Base-by-base conservation (phyloP, 2,113 vertebrate species). In the Redunca redunca region DNA sequence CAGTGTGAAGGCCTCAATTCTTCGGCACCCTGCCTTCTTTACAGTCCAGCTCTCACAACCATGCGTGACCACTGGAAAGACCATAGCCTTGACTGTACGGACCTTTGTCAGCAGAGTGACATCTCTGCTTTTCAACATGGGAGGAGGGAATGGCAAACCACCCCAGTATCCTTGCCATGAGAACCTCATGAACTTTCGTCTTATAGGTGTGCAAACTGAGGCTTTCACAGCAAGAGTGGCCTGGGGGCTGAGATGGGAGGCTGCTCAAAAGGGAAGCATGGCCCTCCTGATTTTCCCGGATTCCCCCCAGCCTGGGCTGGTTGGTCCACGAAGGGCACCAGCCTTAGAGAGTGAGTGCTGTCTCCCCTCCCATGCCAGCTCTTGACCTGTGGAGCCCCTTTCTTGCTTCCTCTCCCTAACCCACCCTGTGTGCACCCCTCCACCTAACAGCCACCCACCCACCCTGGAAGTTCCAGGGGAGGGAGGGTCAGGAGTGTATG, bases 251-350 rank as follows among this genome's bases (percentile, higher is more conserved):
- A 10, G 52, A 3, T 13, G 36, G 14, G 57, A 60, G 36, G n/a
- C 40, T 86, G 78, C n/a, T 30, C 11, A 1, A 64, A 16, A 8
- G 60, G 40, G 40, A 30, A 17, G 2, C 16, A 2, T 0, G 7
- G 11, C 33, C 55, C 43, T 6, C 7, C 28, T 16, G 21, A 28
- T 15, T 9, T 48, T 60, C 64, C 4, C 0, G 62, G 67, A 14
- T 2, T 1, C 23, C 16, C 6, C 16, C 17, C 43, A 7, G 60
- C 53, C 55, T 40, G n/a, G 5, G 52, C 30, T 12, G 71, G 81
- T 14, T 7, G 55, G 62, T 21, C 55, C 52, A 10, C 0, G 2
- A 46, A 30, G 40, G 83, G 62, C 9, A 0, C 9, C 1, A 1
- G 33, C 40, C 74, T 28, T 23, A 17, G 21, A 9, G 7, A 28